Percentiles rank a stretch among this genome's conserved stretches.
These are phyloP conservation scores for Pseudomyrmex cubaensis DNA, from an alignment of 1,140 invertebrate species.

Conservation along the genomic window DNA sequence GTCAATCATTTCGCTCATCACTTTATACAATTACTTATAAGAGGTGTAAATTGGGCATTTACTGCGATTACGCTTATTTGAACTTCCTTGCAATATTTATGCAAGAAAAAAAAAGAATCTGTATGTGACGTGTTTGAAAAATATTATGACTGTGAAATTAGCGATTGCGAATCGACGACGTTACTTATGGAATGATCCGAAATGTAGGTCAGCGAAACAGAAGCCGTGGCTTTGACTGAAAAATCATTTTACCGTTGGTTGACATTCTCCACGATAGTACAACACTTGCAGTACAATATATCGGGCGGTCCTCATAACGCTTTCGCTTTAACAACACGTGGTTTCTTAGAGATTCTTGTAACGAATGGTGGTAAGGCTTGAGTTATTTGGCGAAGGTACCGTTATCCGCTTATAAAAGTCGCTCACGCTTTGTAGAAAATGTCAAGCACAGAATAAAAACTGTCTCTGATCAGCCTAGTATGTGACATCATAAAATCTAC, in stretches of 20 bases:
- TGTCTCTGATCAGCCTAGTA: background rate
- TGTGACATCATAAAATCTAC: background rate
- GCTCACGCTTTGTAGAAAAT: background rate
- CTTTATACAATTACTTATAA: conserved; percentile 2
- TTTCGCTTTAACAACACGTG: conserved; percentile 12
- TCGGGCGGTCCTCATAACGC: background rate
- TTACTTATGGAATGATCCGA: conserved; percentile 35
- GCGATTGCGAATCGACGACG: conserved; percentile 7
- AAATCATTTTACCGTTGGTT: conserved; percentile 66
- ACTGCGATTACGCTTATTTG: background rate
- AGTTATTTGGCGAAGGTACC: conserved; percentile 20
- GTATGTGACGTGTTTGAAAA: background rate
- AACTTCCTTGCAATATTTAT: background rate
- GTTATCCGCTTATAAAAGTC: conserved; percentile 30
- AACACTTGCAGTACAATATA: conserved; percentile 35
- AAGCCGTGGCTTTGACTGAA: conserved; percentile 35
- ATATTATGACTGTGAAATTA: background rate
- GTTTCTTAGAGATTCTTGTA: conserved; percentile 15
- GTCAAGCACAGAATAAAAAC: background rate
- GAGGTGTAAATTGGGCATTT: background rate
- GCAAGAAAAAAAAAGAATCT: background rate
- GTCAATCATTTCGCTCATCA: background rate
- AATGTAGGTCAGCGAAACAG: conserved; percentile 39
- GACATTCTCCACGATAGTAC: conserved; percentile 66
- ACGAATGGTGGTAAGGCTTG: conserved; percentile 12